Evolutionary conservation across 2,113 vertebrate species (phyloP).

Genomic region (Narcine bancroftii): DNA sequence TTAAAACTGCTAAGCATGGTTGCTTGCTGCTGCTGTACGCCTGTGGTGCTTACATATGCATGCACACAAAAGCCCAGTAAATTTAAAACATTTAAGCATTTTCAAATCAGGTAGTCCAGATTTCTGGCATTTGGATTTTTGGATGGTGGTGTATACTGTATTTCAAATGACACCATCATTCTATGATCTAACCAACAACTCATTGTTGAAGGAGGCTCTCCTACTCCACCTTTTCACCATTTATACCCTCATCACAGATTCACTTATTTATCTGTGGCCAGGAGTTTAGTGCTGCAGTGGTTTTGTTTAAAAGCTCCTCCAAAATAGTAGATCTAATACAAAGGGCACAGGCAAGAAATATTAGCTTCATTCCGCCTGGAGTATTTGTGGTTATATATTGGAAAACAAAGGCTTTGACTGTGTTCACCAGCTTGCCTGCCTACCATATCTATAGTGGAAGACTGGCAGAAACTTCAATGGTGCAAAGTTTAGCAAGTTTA

Average conservation of each 20-base stretch:
- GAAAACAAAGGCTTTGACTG: background rate
- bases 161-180: too few species aligned
- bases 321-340: background rate
- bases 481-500: too few species aligned
- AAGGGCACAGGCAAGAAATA: background rate
- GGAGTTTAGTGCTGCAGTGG: background rate
- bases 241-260: background rate
- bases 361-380: background rate
- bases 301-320: background rate
- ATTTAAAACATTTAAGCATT: too few species aligned
- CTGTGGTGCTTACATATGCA: too few species aligned
- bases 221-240: background rate
- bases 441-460: background rate
- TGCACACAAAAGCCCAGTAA: too few species aligned
- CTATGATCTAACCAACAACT: too few species aligned
- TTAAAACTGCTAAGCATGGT: too few species aligned
- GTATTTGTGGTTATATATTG: background rate
- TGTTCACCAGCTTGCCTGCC: background rate
- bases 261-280: background rate
- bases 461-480: background rate
- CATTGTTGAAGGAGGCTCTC: too few species aligned
- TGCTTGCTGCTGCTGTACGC: too few species aligned
- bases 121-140: too few species aligned
- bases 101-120: too few species aligned
- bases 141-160: too few species aligned